Conservation (phyloP, 2,797 vertebrate species). For the Lepilemur ruficaudatus region DNA sequence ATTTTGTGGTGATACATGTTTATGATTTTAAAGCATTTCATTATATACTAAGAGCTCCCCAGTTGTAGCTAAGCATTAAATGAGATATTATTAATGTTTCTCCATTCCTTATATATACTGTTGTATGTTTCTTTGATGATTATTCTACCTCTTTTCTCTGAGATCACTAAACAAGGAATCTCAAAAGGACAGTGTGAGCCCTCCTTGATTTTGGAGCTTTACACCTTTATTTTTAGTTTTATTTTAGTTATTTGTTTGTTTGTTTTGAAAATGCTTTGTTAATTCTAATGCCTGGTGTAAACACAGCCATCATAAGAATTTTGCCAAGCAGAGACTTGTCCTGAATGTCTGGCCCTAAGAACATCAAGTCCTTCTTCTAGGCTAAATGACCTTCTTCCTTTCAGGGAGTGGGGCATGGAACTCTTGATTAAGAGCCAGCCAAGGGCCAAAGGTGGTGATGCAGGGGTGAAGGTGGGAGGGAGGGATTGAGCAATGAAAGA, state of each 20-base stretch:
- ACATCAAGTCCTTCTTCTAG: not conserved
- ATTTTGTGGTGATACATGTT: not conserved
- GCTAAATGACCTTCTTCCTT: not conserved
- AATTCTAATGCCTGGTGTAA: constrained; percentile 44
- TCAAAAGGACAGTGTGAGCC: not conserved
- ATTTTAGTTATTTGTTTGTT: not conserved
- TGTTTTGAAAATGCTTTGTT: constrained; percentile 28
- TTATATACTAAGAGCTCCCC: not conserved
- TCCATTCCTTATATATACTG: not conserved
- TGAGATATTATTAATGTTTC: not conserved
- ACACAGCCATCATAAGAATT: constrained; percentile 25
- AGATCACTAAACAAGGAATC: not conserved
- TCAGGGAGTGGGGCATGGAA: not conserved
- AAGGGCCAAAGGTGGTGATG: not conserved
- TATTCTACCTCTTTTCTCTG: not conserved
- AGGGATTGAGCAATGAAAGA: not conserved
- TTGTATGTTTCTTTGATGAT: not conserved
- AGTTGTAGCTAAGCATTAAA: not conserved
- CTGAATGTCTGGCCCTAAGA: not conserved
- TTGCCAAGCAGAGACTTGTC: constrained; percentile 40
- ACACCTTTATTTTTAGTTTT: not conserved
- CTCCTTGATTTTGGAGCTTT: not conserved
- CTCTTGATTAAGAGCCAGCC: not conserved
- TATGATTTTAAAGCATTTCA: not conserved
- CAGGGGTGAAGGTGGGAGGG: not conserved